Base-by-base conservation (phyloP, 2,113 vertebrate genomes). In the Mus pahari region DNA sequence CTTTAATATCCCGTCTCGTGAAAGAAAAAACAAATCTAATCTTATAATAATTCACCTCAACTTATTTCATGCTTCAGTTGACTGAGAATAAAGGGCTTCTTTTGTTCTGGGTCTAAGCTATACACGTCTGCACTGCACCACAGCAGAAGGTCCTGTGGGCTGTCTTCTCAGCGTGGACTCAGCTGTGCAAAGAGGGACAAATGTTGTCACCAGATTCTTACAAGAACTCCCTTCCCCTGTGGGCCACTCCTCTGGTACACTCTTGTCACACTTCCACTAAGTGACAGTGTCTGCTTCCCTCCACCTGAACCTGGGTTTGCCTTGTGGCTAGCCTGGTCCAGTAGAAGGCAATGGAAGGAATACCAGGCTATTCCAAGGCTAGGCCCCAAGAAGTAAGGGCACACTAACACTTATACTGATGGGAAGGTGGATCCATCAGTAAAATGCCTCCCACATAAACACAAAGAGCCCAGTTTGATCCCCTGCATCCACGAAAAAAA, bases 101-200 rank as follows among this genome's bases (percentile, higher is more conserved):
- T 83, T 83, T 24, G 4, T 42, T 28, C 55, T 60, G 55, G 78
- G 22, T 28, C 24, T 28, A 16, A 60, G 36, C 53, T 24, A 28
- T 13, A 42, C 22, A 2, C 24, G 55, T 26, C 55, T 4, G 36
- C 5, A 1, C 55, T 60, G 20, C 20, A 1, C 0, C 9, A 58
- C 20, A 60, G 36, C 78, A 81, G 79, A 82, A 82, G 79, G 79
- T 26, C 45, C 82, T 64, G 39, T 84, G 60, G 58, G 82, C 82
- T 31, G 58, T 20, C 53, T 19, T 39, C 58, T 45, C 60, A 45
- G 82, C 45, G 81, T 17, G 1, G 81, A 83, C 14, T 28, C 13
- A 17, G 81, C 55, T 83, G 58, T 62, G 28, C 22, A 39, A n/a
- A 53, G 22, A 28, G 22, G n/a, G n/a, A 42, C 81, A 83, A 42